phyloP scores from a whole-genome alignment of 2,797 vertebrate species.

The Poeciliopsis presidionis region DNA sequence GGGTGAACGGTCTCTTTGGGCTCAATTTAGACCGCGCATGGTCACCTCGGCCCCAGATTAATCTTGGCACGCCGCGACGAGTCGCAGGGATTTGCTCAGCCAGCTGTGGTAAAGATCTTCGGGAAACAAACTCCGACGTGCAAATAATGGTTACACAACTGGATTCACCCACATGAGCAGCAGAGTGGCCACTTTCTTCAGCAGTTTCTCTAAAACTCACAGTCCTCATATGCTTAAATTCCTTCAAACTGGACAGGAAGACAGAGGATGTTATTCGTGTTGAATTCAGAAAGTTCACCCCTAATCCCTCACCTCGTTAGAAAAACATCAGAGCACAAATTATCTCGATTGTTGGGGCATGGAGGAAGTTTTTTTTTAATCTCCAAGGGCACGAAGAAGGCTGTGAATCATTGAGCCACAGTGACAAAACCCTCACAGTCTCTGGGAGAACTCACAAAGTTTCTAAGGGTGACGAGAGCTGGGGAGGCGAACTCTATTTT shows the following conservation, averaged over 20 bases:
- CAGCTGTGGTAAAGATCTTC: slow-evolving; percentile 78
- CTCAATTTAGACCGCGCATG: slow-evolving; percentile 82
- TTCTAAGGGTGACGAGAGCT: slow-evolving; percentile 66
- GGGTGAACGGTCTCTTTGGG: slow-evolving; percentile 82
- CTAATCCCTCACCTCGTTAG: slow-evolving; percentile 71
- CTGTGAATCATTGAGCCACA: slow-evolving; percentile 65
- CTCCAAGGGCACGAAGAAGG: slow-evolving; percentile 59
- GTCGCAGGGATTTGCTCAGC: slow-evolving; percentile 79
- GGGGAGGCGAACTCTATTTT: slow-evolving; percentile 32
- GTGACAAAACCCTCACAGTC: slow-evolving; percentile 53
- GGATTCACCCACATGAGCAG: slow-evolving; percentile 72
- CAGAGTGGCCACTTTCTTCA: slow-evolving; percentile 61
- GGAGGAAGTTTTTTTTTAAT: slow-evolving; percentile 56
- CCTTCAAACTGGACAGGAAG: slow-evolving; percentile 46
- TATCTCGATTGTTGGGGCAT: slow-evolving; percentile 64
- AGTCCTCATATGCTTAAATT: slow-evolving; percentile 42
- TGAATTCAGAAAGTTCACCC: slow-evolving; percentile 64
- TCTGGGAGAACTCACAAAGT: slow-evolving; percentile 60
- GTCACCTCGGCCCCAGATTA: slow-evolving; percentile 77
- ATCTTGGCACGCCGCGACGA: slow-evolving; percentile 70
- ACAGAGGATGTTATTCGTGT: slow-evolving; percentile 57
- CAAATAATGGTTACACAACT: slow-evolving; percentile 77
- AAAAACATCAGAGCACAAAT: slow-evolving; percentile 75
- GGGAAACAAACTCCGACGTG: slow-evolving; percentile 77
- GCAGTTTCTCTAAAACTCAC: slow-evolving; percentile 27